These are phyloP conservation scores for Brevimyrus niger DNA, from an alignment of 2,113 vertebrate genomes.

Conservation along the genomic window DNA sequence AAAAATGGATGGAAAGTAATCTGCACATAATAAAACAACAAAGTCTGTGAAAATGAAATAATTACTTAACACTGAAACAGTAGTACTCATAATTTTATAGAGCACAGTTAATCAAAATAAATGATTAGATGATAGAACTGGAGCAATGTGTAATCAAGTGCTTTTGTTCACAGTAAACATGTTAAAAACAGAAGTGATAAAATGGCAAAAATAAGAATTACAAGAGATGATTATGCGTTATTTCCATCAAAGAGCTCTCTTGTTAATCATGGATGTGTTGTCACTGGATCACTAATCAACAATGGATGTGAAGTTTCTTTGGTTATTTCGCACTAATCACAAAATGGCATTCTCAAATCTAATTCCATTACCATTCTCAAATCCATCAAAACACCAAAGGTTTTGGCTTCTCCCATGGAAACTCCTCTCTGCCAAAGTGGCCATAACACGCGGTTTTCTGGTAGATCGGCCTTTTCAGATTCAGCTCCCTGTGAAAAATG, in stretches of 20 bases:
- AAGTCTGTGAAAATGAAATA: neutral
- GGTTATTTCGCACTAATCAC: neutral
- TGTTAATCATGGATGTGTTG: neutral
- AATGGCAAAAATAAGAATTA: neutral
- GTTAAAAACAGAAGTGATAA: neutral
- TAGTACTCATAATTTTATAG: neutral
- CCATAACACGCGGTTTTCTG: slow-evolving; percentile 62
- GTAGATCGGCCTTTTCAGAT: slow-evolving; percentile 59
- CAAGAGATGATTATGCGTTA: neutral
- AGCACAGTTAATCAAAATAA: neutral
- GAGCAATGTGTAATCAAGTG: neutral
- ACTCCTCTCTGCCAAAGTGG: slow-evolving; percentile 62
- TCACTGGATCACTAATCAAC: neutral
- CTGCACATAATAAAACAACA: neutral
- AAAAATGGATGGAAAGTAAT: neutral
- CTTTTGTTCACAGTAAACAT: neutral
- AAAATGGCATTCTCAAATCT: neutral
- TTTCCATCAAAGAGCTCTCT: neutral
- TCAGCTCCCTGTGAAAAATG: slow-evolving; percentile 50
- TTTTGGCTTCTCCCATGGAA: slow-evolving; percentile 62
- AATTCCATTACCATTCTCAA: neutral
- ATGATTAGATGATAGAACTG: neutral
- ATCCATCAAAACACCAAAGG: slow-evolving; percentile 44
- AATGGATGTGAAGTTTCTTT: neutral
- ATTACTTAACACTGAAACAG: neutral